Percentiles rank a stretch among this genome's conserved stretches.
Evolutionary conservation across 2,797 vertebrate species (phyloP).

Genomic region (Pelochelys cantorii): DNA sequence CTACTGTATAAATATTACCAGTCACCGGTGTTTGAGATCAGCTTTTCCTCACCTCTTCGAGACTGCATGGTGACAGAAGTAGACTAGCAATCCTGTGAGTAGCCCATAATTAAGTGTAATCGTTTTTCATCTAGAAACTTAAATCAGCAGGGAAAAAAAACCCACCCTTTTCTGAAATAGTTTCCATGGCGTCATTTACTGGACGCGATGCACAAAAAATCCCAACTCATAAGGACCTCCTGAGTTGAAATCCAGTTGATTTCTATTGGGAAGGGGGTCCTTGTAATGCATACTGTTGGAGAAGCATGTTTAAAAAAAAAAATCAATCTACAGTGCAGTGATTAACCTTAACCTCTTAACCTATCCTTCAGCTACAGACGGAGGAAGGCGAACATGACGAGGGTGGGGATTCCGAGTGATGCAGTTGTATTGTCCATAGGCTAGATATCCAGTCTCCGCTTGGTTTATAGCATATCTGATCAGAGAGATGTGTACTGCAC

Average conservation of each 20-base stretch:
- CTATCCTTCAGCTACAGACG: constrained; percentile 73
- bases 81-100: constrained; percentile 77
- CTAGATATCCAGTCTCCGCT: background rate
- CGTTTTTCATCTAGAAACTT: constrained; percentile 76
- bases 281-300: constrained; percentile 31
- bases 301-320: constrained; percentile 8
- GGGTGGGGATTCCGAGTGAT: background rate
- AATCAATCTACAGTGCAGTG: constrained; percentile 15
- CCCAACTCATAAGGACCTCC: background rate
- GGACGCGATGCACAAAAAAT: constrained; percentile 2
- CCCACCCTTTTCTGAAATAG: constrained; percentile 59
- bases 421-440: background rate
- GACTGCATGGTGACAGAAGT: constrained; percentile 79
- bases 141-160: constrained; percentile 53
- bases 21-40: constrained; percentile 27
- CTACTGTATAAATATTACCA: constrained; percentile 31
- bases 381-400: constrained; percentile 61
- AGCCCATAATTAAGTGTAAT: constrained; percentile 73
- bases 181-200: constrained; percentile 27
- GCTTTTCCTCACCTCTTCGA: constrained; percentile 65
- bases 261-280: background rate
- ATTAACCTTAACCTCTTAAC: background rate
- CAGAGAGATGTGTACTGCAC: background rate
- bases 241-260: background rate
- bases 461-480: background rate